Conservation (phyloP, 2,113 vertebrate genomes). For the Channa argus region DNA sequence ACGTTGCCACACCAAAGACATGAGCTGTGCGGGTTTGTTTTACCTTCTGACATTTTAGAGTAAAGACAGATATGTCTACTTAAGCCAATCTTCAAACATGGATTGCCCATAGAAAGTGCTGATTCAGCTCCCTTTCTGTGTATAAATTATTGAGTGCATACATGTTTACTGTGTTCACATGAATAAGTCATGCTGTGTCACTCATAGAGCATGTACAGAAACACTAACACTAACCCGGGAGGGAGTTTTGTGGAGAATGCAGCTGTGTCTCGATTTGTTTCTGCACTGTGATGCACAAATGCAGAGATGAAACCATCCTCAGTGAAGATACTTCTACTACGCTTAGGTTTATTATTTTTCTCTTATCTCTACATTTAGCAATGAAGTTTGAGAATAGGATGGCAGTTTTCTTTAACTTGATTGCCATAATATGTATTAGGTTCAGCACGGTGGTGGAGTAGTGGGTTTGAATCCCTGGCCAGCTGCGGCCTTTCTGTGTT, state of each 20-base stretch:
- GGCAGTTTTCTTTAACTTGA: neutral
- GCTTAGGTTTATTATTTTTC: neutral
- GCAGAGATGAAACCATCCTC: no score
- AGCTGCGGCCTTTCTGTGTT: no score
- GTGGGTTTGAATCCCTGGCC: no score
- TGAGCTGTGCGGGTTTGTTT: no score
- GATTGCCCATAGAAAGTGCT: slow-evolving; percentile 48
- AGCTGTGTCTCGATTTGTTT: neutral
- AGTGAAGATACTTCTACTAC: neutral
- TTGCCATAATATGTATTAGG: no score
- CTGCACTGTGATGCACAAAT: neutral
- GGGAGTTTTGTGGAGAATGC: neutral
- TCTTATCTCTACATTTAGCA: neutral
- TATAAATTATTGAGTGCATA: slow-evolving; percentile 71
- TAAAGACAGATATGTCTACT: neutral
- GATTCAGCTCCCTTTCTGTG: slow-evolving; percentile 20
- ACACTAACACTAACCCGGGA: neutral
- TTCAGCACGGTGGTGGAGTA: no score
- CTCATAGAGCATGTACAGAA: slow-evolving; percentile 25
- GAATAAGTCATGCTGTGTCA: slow-evolving; percentile 62
- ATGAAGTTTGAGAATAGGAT: neutral
- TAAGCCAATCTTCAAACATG: slow-evolving; percentile 34
- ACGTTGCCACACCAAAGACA: no score
- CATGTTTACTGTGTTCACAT: slow-evolving; percentile 66
- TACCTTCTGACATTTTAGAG: slow-evolving; percentile 27